Conservation (phyloP, 2,888 invertebrate species). For the Amphipyra tragopoginis region DNA sequence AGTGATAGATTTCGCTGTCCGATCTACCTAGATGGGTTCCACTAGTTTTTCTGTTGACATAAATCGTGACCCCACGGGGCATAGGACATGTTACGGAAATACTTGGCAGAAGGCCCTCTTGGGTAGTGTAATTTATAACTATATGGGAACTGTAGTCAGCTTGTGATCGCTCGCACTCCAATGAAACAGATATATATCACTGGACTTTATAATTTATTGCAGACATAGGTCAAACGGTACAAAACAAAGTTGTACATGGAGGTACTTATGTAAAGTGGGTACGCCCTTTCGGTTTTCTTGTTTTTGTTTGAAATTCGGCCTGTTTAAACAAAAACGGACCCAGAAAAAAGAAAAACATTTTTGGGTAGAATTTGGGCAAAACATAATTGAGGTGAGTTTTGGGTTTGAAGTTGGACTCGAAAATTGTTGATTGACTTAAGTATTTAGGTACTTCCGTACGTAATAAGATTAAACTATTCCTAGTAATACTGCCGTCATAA, state of each 20-base stretch:
- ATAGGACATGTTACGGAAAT: slow-evolving; percentile 74
- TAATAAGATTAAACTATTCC: too few species aligned
- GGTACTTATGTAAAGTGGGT: slow-evolving; percentile 31
- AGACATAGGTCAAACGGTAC: slow-evolving; percentile 54
- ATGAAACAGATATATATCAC: slow-evolving; percentile 59
- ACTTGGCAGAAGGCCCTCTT: slow-evolving; percentile 76
- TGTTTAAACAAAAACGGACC: not conserved
- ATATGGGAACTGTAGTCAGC: slow-evolving; percentile 52
- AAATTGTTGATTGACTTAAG: not conserved
- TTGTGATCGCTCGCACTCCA: slow-evolving; percentile 55
- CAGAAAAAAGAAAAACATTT: not conserved
- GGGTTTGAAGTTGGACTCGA: not conserved
- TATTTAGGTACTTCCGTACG: too few species aligned
- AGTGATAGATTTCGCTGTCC: slow-evolving; percentile 58
- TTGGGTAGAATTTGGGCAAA: not conserved
- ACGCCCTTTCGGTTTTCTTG: slow-evolving; percentile 12
- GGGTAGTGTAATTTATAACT: slow-evolving; percentile 79
- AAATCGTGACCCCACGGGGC: slow-evolving; percentile 75
- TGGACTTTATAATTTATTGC: slow-evolving; percentile 59
- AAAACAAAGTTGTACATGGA: slow-evolving; percentile 51
- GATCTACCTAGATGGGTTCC: slow-evolving; percentile 59
- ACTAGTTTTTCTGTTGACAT: slow-evolving; percentile 83
- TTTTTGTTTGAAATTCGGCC: not conserved
- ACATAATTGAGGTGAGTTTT: not conserved
- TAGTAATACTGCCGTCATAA: too few species aligned